Base-by-base conservation (phyloP, 2,888 invertebrate genomes). In the Yponomeuta sedellus region DNA sequence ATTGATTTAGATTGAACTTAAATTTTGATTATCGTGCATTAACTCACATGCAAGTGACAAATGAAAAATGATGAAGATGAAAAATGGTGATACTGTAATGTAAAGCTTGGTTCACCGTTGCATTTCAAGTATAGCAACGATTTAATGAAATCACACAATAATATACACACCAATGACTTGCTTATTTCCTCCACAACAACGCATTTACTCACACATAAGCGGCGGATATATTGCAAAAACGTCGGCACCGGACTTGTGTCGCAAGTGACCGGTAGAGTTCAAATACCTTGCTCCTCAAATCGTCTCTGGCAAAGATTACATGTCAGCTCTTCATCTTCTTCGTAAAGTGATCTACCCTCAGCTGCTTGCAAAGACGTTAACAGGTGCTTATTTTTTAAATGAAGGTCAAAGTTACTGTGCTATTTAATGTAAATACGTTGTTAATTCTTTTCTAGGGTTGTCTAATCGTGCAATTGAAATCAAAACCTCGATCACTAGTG, bases 271-370 rank as follows among this genome's bases (percentile, higher is more conserved):
- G 66, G 61, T 61, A 61, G 67, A 61, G 25, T 66, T 85, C 78
- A 85, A 88, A 92, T 94, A 94, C 94, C 94, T 94, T 94, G 94
- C 92, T 94, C 94, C 91, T 94, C 94, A 93, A 94, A 94, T 85
- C 94, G 94, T 92, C 94, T 94, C 92, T 94, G 94, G 93, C 94
- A 94, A 92, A 94, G 94, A 88, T 94, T 94, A 91, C 94, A 94
- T 92, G 93, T 93, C 88, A 92, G 92, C 89, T 93, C 93, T 92
- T 93, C 93, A 84, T 93, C 92, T 90, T 93, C 93, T 86, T 92
- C 91, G 87, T 92, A 91, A 90, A 92, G 91, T 85, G 92, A 91
- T 80, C 86, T 86, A 90, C 92, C 93, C 83, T 92, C 92, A 92
- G 93, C 93, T 93, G 93, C 91, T 93, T 91, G 92, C 92, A 93